Evolutionary conservation across 1,140 invertebrate species (phyloP).

Genomic region (Cherax quadricarinatus): DNA sequence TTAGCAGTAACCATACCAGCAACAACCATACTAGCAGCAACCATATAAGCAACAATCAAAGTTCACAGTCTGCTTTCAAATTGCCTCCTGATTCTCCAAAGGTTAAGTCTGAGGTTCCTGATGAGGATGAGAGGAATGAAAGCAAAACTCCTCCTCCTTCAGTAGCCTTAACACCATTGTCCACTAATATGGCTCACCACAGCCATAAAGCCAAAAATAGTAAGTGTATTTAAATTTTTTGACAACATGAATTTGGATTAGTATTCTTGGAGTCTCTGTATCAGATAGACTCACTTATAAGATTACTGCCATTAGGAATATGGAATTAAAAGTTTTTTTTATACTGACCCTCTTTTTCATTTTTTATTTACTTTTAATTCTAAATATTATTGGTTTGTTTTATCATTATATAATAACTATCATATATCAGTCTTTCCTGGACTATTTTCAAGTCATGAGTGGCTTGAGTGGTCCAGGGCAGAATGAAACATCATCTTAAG

Average conservation of each 20-base stretch:
- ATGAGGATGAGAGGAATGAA: constrained; percentile 22
- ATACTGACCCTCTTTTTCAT: too few relatives aligned
- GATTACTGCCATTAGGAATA: too few relatives aligned
- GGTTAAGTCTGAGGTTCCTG: constrained; percentile 39
- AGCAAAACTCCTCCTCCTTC: constrained; percentile 46
- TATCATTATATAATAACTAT: too few relatives aligned
- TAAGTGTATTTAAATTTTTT: constrained; percentile 15
- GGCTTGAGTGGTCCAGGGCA: too few relatives aligned
- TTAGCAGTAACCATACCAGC: constrained; percentile 3
- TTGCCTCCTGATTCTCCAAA: constrained; percentile 28
- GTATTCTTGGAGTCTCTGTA: too few relatives aligned
- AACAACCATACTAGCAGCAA: background rate
- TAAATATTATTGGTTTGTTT: too few relatives aligned
- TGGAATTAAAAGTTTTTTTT: too few relatives aligned
- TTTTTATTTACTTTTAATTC: too few relatives aligned
- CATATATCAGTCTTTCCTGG: too few relatives aligned
- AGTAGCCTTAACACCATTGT: constrained; percentile 56
- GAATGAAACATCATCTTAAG: too few relatives aligned
- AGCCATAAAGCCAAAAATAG: constrained; percentile 52
- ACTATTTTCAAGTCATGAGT: too few relatives aligned
- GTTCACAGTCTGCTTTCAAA: constrained; percentile 51
- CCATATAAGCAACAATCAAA: background rate
- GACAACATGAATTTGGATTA: background rate
- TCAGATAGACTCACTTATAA: too few relatives aligned
- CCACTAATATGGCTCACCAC: constrained; percentile 59